A percentile compares a stretch with the other conserved stretches of the same genome.
These are phyloP conservation scores for Myotis daubentonii DNA, from an alignment of 2,797 vertebrate genomes.

Conservation along the genomic window DNA sequence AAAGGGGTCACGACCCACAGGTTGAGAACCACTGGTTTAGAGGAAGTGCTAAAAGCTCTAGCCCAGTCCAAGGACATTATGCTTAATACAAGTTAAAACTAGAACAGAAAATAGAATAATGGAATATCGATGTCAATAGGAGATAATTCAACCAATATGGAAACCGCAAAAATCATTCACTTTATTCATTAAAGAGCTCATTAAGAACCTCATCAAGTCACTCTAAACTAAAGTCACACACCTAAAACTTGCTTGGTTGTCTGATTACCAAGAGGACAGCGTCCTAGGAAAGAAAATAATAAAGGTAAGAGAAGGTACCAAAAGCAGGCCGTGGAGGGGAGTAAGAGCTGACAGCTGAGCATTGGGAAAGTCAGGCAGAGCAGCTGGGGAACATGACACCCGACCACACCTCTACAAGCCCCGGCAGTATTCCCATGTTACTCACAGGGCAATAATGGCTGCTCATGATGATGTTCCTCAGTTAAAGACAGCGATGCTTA, in stretches of 20 bases:
- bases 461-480: neutral
- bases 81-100: neutral
- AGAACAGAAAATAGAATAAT: neutral
- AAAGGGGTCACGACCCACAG: no score
- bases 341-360: neutral
- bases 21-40: neutral
- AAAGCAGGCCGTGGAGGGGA: neutral
- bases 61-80: neutral
- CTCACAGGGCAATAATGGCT: neutral
- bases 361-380: neutral
- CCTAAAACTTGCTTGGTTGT: neutral
- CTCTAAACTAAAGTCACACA: neutral
- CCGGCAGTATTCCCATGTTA: neutral
- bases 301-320: neutral
- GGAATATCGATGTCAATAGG: neutral
- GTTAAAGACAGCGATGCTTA: neutral
- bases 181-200: constrained; percentile 16
- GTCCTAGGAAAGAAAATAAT: constrained; percentile 38
- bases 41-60: neutral
- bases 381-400: neutral
- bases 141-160: neutral
- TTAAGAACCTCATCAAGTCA: neutral
- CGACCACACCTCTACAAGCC: neutral
- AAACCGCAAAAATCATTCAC: neutral
- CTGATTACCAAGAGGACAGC: neutral